A percentile compares a stretch with the other conserved stretches of the same genome.
phyloP scores from a whole-genome alignment of 2,888 invertebrate genomes.

The Busseola fusca region DNA sequence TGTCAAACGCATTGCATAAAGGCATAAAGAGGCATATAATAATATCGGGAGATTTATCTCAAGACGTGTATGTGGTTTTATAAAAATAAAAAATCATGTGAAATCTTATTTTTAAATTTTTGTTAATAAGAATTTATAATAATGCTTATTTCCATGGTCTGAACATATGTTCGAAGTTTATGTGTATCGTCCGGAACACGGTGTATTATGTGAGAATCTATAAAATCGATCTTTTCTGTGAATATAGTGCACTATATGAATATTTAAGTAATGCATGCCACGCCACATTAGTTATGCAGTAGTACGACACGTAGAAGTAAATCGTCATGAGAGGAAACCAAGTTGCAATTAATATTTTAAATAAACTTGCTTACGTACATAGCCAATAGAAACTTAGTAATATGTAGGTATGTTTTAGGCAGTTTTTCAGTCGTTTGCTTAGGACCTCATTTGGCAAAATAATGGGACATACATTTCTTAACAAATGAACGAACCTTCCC shows the following conservation, averaged over 20 bases:
- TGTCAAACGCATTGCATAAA: no score
- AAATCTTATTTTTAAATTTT: no score
- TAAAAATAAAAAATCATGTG: no score
- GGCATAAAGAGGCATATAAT: no score
- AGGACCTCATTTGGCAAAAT: constrained; percentile 29
- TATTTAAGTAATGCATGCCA: neutral
- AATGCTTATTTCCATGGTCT: no score
- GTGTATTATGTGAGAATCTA: neutral
- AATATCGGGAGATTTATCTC: no score
- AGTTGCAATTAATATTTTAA: constrained; percentile 18
- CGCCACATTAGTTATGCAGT: constrained; percentile 25
- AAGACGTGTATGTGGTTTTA: no score
- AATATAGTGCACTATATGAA: neutral
- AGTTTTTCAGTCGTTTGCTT: constrained; percentile 18
- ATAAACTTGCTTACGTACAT: neutral
- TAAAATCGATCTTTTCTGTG: neutral
- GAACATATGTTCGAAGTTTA: no score
- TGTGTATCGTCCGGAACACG: no score
- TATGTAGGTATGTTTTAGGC: constrained; percentile 10
- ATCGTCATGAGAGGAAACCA: constrained; percentile 11
- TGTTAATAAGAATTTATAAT: no score
- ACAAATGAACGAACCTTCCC: constrained; percentile 16
- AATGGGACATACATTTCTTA: constrained; percentile 29
- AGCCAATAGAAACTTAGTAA: neutral
- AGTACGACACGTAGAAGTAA: constrained; percentile 26